phyloP scores from a whole-genome alignment of 2,797 vertebrate species.

The Cebuella pygmaea region DNA sequence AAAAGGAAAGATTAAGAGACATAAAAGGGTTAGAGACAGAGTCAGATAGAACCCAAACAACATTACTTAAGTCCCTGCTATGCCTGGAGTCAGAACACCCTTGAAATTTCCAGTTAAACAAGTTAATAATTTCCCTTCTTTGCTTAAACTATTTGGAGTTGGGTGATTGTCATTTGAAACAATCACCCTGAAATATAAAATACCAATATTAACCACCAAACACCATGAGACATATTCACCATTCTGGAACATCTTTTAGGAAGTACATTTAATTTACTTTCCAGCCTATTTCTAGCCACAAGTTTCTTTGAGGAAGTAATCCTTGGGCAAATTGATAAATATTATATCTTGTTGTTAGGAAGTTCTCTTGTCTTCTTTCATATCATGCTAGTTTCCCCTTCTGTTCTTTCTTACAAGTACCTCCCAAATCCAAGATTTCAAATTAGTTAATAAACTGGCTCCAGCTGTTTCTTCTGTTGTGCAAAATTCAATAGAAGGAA shows the following conservation, averaged over 20 bases:
- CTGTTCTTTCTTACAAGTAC: conserved; percentile 14
- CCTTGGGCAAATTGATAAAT: conserved; percentile 1
- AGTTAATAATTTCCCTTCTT: not conserved
- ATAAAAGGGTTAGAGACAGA: not conserved
- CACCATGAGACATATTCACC: not conserved
- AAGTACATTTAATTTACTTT: conserved; percentile 29
- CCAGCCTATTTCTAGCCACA: conserved; percentile 21
- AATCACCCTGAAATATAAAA: not conserved
- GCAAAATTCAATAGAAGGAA: conserved; percentile 49
- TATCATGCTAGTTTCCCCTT: not conserved
- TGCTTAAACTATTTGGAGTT: not conserved
- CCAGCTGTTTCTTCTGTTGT: conserved; percentile 50
- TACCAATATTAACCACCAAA: not conserved
- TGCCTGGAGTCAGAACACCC: not conserved
- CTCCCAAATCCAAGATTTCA: conserved; percentile 27
- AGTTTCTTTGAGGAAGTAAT: not conserved
- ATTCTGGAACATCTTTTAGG: not conserved
- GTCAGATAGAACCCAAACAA: not conserved
- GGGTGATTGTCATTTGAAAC: not conserved
- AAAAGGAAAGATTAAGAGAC: not conserved
- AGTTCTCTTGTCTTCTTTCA: not conserved
- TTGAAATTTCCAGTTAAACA: not conserved
- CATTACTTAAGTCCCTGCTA: not conserved
- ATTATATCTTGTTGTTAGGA: not conserved
- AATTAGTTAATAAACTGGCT: conserved; percentile 63